phyloP scores from a whole-genome alignment of 2,113 vertebrate genomes.

The Thamnaconus septentrionalis region DNA sequence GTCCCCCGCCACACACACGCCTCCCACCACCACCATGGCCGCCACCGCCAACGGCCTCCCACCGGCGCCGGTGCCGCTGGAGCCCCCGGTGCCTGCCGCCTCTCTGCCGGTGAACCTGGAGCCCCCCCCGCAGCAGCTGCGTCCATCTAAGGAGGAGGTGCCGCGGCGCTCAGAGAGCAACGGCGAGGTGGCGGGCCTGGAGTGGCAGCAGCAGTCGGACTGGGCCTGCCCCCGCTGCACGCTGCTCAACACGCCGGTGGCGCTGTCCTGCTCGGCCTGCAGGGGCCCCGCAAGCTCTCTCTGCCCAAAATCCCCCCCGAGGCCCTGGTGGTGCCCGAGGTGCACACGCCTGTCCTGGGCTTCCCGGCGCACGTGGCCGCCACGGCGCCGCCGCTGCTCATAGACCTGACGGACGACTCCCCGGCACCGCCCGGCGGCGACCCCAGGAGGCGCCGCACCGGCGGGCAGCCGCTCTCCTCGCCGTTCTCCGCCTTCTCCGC shows the following conservation, averaged over 20 bases:
- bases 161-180: slow-evolving; percentile 67
- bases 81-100: slow-evolving; percentile 35
- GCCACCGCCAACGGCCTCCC: slow-evolving; percentile 81
- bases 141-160: slow-evolving; percentile 67
- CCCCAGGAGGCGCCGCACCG: slow-evolving; percentile 64
- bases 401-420: slow-evolving; percentile 78
- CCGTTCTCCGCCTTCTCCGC: slow-evolving; percentile 84
- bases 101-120: slow-evolving; percentile 69
- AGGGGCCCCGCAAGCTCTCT: slow-evolving; percentile 94
- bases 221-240: slow-evolving; percentile 97
- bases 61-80: slow-evolving; percentile 53
- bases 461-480: slow-evolving; percentile 60
- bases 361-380: slow-evolving; percentile 78
- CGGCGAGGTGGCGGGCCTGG: slow-evolving; percentile 52
- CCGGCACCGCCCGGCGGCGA: slow-evolving; percentile 69
- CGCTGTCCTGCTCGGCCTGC: slow-evolving; percentile 93
- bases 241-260: slow-evolving; percentile 87
- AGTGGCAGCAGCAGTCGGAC: slow-evolving; percentile 54
- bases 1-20: slow-evolving; percentile 61
- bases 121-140: slow-evolving; percentile 77
- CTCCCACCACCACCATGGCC: slow-evolving; percentile 64
- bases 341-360: slow-evolving; percentile 83
- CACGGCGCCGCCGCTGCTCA: slow-evolving; percentile 62
- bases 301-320: slow-evolving; percentile 96
- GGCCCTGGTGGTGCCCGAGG: slow-evolving; percentile 93